Evolutionary conservation across 2,888 invertebrate genomes (phyloP).

Genomic region (Epirrhoe alternata): DNA sequence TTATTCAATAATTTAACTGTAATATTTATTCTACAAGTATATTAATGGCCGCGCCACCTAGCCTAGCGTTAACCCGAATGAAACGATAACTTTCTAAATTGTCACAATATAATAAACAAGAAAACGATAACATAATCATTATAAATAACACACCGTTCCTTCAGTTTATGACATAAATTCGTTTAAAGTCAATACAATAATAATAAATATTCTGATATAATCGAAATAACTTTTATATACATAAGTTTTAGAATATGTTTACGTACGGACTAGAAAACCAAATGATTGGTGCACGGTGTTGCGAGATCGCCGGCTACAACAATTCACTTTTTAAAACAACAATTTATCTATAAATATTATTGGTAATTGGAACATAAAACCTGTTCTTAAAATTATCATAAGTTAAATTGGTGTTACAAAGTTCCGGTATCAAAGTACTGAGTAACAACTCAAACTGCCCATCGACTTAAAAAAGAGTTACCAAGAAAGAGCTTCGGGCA

Average conservation of each 20-base stretch:
- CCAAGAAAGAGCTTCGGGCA: background rate
- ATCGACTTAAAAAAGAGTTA: background rate
- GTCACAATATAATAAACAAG: constrained; percentile 77
- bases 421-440: constrained; percentile 9
- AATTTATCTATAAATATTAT: background rate
- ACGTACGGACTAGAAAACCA: constrained; percentile 70
- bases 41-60: constrained; percentile 80
- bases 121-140: constrained; percentile 75
- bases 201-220: constrained; percentile 81
- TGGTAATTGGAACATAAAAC: constrained; percentile 5
- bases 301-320: constrained; percentile 68
- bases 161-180: constrained; percentile 75
- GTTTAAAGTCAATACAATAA: constrained; percentile 77
- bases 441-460: constrained; percentile 4
- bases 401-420: constrained; percentile 21
- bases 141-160: constrained; percentile 66
- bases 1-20: constrained; percentile 63
- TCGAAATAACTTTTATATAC: constrained; percentile 83
- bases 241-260: constrained; percentile 83
- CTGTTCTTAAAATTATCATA: background rate
- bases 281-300: constrained; percentile 75
- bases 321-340: constrained; percentile 7
- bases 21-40: constrained; percentile 66
- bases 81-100: constrained; percentile 79
- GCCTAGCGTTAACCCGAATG: constrained; percentile 80